Conservation (phyloP, 1,140 invertebrate genomes). For the Bombyx mandarina region DNA sequence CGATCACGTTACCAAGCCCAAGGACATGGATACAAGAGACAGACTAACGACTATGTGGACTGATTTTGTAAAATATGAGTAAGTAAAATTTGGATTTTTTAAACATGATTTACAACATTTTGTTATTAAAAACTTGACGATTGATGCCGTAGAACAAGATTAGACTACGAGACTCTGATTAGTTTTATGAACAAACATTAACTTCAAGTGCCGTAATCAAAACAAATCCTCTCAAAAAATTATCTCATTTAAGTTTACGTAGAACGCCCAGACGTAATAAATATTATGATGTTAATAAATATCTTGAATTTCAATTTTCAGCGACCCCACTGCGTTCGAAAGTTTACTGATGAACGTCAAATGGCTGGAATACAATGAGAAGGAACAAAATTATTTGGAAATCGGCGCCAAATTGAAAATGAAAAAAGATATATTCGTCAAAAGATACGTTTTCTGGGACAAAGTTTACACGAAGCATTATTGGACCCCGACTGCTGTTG, state of each 20-base stretch:
- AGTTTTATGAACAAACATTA: too few species aligned
- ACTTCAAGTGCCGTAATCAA: too few species aligned
- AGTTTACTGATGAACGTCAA: conserved; percentile 35
- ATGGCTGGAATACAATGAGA: conserved; percentile 41
- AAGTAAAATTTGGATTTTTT: conserved; percentile 15
- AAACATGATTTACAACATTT: conserved; percentile 2
- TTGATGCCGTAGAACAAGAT: too few species aligned
- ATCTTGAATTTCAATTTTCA: conserved; percentile 22
- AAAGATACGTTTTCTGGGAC: conserved; percentile 46
- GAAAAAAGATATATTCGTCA: conserved; percentile 33
- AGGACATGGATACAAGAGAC: conserved; percentile 46
- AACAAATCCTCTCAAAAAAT: too few species aligned
- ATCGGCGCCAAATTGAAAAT: conserved; percentile 34
- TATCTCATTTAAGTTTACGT: too few species aligned
- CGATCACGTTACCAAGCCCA: conserved; percentile 29
- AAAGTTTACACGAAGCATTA: conserved; percentile 49
- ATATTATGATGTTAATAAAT: too few species aligned
- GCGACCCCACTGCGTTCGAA: conserved; percentile 51
- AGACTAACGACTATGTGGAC: conserved; percentile 54
- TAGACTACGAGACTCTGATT: too few species aligned
- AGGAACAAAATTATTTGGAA: conserved; percentile 37
- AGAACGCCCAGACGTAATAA: too few species aligned
- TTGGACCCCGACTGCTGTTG: conserved; percentile 32
- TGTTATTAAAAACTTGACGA: background rate
- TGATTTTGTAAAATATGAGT: conserved; percentile 54